Percentiles rank a stretch among this genome's conserved stretches.
phyloP scores from a whole-genome alignment of 2,797 vertebrate species.

The Salmo trutta region DNA sequence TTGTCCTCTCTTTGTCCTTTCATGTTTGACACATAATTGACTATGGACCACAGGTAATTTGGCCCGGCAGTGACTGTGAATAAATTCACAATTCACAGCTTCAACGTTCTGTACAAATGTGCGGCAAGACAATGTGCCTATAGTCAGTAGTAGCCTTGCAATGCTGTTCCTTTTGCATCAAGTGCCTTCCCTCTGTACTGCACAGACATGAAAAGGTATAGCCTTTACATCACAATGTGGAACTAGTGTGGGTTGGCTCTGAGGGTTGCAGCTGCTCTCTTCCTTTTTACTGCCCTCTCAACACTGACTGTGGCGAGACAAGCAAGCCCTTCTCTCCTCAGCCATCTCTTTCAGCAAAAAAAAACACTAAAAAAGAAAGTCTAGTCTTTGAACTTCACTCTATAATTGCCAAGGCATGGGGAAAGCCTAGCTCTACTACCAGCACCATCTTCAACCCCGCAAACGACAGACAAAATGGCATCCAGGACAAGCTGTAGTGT shows the following conservation, averaged over 20 bases:
- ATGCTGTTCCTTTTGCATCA: neutral
- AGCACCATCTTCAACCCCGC: neutral
- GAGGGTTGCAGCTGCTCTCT: neutral
- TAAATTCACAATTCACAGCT: neutral
- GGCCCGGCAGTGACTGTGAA: constrained; percentile 6
- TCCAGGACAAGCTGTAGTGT: neutral
- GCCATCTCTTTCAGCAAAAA: neutral
- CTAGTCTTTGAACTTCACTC: neutral
- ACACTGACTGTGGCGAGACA: neutral
- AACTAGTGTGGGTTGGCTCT: neutral
- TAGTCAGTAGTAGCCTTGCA: neutral
- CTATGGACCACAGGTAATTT: constrained; percentile 6
- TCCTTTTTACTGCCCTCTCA: constrained; percentile 3
- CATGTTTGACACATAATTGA: constrained; percentile 3
- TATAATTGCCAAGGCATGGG: neutral
- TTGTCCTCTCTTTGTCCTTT: constrained; percentile 8
- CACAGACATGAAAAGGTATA: neutral
- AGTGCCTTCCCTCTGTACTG: neutral
- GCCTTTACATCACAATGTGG: neutral
- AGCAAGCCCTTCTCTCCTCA: neutral
- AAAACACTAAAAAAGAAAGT: neutral
- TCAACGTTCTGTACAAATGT: neutral
- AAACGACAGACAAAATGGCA: constrained; percentile 1
- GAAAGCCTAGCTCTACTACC: constrained; percentile 1
- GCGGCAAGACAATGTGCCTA: neutral